Base-by-base conservation (phyloP, 2,888 invertebrate species). In the Drosophila phalerata region DNA sequence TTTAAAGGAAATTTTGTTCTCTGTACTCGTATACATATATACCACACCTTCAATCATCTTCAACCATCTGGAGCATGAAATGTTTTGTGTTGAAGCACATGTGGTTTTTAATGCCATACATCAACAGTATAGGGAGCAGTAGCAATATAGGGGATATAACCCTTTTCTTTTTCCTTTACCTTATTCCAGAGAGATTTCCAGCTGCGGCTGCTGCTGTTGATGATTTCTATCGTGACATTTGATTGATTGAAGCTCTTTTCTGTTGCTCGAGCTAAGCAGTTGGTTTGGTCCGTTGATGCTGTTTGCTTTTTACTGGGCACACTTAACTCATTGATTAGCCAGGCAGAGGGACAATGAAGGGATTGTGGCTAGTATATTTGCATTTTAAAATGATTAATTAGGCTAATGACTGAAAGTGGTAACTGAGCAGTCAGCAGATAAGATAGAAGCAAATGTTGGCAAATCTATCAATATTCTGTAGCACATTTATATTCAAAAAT, bases 181-280 rank as follows among this genome's bases (percentile, higher is more conserved):
- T 71, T 45, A 32, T 5, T 10, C 30, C 30, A 17, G 48, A 62
- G 49, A 34, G 55, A 76, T 52, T 67, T 37, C 58, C 40, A 51
- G 15, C 62, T 45, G 10, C 15, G 43, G 9, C 38, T 51, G 42
- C 30, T 51, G 42, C 30, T 79, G 69, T 30, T 73, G 80, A 79
- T 80, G 79, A 80, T 79, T 79, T 77, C 80, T 77, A 77, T 75
- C 80, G 51, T 71, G 75, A 74, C 84, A 86, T 68, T 84, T 86
- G 83, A 84, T 84, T 84, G 83, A 84, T 84, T 86, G 86, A 86
- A 84, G 66, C 67, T 66, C 65, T 63, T 73, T 77, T 66, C 73
- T 70, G 63, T 66, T 66, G 49, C 17, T 11, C 32, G 34, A 62
- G 22, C 68, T 76, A 55, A 65, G 71, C 65, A 57, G 69, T 64